Evolutionary conservation across 1,140 invertebrate genomes (phyloP).

Genomic region (Triops cancriformis): DNA sequence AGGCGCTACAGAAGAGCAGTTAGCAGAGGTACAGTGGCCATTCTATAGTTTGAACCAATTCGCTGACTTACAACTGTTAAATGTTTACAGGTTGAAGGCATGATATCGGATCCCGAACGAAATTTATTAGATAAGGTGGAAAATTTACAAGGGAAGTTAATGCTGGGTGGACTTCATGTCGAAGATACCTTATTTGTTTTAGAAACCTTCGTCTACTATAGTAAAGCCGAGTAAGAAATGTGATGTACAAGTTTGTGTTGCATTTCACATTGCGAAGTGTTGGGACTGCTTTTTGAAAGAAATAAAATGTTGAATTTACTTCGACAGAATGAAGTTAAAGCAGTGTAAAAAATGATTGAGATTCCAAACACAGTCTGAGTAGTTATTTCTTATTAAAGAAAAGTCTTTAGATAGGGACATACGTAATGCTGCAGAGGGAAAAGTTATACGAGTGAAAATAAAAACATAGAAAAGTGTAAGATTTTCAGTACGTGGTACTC

Average conservation of each 20-base stretch:
- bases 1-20: constrained; percentile 61
- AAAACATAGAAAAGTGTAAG: too few relatives aligned
- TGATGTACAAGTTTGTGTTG: not conserved
- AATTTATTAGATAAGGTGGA: constrained; percentile 57
- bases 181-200: constrained; percentile 66
- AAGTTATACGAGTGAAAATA: too few relatives aligned
- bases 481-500: too few relatives aligned
- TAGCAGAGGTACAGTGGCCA: constrained; percentile 54
- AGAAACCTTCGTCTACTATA: constrained; percentile 42
- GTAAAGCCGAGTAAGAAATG: not conserved
- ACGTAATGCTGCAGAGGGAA: too few relatives aligned
- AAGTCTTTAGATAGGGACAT: too few relatives aligned
- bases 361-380: too few relatives aligned
- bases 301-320: too few relatives aligned
- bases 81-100: constrained; percentile 56
- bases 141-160: constrained; percentile 54
- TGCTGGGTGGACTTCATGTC: constrained; percentile 55
- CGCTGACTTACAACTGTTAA: constrained; percentile 29
- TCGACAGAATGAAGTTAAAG: too few relatives aligned
- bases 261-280: too few relatives aligned
- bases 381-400: too few relatives aligned
- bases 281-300: too few relatives aligned
- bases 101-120: constrained; percentile 66
- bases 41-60: constrained; percentile 29
- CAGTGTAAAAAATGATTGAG: too few relatives aligned